Conservation (phyloP, 2,888 invertebrate genomes). For the Troilus luridus region DNA sequence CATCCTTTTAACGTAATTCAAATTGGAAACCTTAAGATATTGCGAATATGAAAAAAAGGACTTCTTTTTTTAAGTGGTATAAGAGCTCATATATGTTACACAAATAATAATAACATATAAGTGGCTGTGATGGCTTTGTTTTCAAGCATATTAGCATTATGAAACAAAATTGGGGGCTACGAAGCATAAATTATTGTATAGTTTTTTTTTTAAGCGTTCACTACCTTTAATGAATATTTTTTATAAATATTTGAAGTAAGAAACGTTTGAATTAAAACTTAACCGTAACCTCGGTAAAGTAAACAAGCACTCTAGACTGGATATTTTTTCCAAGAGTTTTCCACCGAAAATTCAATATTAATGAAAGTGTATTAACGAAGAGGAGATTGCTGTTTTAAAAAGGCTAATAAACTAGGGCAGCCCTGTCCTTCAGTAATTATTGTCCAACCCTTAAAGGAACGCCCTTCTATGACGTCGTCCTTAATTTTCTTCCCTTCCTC, state of each 20-base stretch:
- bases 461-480: conserved; percentile 46
- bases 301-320: neutral
- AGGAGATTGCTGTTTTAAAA: conserved; percentile 44
- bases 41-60: too few species aligned
- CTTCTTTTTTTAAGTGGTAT: too few species aligned
- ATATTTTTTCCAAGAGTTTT: neutral
- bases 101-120: too few species aligned
- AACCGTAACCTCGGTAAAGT: neutral
- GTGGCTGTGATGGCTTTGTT: too few species aligned
- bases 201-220: neutral
- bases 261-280: neutral
- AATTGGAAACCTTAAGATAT: too few species aligned
- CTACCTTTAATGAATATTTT: neutral
- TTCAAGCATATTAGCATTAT: too few species aligned
- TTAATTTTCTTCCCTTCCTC: conserved; percentile 51
- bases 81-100: too few species aligned
- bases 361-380: conserved; percentile 38
- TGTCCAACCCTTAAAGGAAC: conserved; percentile 42
- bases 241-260: neutral
- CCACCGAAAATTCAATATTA: neutral
- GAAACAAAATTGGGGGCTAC: too few species aligned
- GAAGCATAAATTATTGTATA: too few species aligned
- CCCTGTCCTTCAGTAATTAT: conserved; percentile 46
- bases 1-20: too few species aligned
- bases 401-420: conserved; percentile 29